Conservation (phyloP, 2,888 invertebrate genomes). For the Andrena chrysosceles region DNA sequence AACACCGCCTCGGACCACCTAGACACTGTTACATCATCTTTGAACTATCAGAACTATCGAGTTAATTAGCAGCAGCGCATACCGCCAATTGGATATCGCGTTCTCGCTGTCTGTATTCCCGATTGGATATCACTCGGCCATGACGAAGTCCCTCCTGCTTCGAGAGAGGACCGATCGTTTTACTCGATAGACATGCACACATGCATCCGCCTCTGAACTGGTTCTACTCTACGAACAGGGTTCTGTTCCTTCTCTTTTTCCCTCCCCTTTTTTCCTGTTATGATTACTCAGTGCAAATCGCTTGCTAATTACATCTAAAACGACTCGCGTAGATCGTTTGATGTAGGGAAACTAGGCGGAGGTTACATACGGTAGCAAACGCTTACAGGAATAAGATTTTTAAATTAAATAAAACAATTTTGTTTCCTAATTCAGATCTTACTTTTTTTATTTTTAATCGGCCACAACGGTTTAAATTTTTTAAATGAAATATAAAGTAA, state of each 20-base stretch:
- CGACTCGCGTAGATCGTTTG: slow-evolving; percentile 47
- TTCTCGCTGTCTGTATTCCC: slow-evolving; percentile 62
- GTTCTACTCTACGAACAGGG: slow-evolving; percentile 57
- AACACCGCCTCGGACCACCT: slow-evolving; percentile 67
- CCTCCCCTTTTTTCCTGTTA: slow-evolving; percentile 37
- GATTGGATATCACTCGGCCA: slow-evolving; percentile 79
- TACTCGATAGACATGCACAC: slow-evolving; percentile 17
- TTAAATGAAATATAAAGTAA: too few species aligned
- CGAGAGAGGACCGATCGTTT: slow-evolving; percentile 56
- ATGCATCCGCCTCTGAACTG: slow-evolving; percentile 61
- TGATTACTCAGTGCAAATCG: slow-evolving; percentile 75
- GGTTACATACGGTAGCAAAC: slow-evolving; percentile 18
- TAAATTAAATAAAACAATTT: too few species aligned
- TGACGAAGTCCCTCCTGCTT: slow-evolving; percentile 78
- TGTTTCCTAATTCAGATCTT: too few species aligned
- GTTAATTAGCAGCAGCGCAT: slow-evolving; percentile 78
- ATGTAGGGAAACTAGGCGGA: slow-evolving; percentile 9
- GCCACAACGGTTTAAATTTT: too few species aligned
- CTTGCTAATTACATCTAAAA: slow-evolving; percentile 78
- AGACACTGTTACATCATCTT: slow-evolving; percentile 71
- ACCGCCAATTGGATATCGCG: slow-evolving; percentile 71
- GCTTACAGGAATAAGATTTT: not conserved
- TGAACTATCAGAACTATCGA: slow-evolving; percentile 71
- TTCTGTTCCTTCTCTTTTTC: slow-evolving; percentile 34
- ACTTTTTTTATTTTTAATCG: too few species aligned